These are phyloP conservation scores for Protomyctophum bolini DNA, from an alignment of 2,113 vertebrate species.

Conservation along the genomic window DNA sequence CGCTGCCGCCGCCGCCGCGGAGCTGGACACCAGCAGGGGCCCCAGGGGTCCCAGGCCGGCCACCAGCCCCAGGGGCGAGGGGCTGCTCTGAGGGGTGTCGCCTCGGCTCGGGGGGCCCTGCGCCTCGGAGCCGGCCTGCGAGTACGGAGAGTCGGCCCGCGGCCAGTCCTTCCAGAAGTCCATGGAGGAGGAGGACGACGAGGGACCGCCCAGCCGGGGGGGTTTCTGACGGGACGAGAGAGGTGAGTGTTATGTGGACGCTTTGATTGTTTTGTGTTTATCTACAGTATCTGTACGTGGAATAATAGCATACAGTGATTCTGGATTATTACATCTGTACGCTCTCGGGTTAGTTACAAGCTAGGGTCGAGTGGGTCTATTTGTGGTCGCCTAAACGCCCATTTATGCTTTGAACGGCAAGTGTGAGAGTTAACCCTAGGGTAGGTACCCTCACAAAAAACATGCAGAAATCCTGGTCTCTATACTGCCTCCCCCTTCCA, in stretches of 20 bases:
- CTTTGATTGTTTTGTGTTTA: too few species aligned
- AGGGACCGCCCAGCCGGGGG: conserved; percentile 30
- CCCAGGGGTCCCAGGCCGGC: conserved; percentile 6
- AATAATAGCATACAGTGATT: too few species aligned
- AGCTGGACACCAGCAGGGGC: conserved; percentile 26
- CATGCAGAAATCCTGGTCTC: too few species aligned
- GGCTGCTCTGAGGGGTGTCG: conserved; percentile 88
- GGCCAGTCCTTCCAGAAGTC: conserved; percentile 92
- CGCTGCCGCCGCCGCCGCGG: conserved; percentile 85
- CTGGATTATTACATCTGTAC: too few species aligned
- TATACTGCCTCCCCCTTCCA: too few species aligned
- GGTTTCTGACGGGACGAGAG: conserved; percentile 41
- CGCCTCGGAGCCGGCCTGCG: conserved; percentile 84
- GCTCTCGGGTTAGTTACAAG: too few species aligned
- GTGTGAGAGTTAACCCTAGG: too few species aligned
- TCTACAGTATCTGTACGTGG: too few species aligned
- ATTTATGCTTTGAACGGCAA: too few species aligned
- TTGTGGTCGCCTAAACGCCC: too few species aligned
- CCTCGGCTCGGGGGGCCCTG: conserved; percentile 84
- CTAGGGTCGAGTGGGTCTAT: too few species aligned
- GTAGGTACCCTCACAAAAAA: too few species aligned
- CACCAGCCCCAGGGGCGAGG: conserved; percentile 71
- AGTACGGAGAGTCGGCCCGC: conserved; percentile 85
- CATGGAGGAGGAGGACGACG: conserved; percentile 75
- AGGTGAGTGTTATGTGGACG: neutral